phyloP scores from a whole-genome alignment of 1,140 invertebrate species.

The Stegodyphus dumicola region DNA sequence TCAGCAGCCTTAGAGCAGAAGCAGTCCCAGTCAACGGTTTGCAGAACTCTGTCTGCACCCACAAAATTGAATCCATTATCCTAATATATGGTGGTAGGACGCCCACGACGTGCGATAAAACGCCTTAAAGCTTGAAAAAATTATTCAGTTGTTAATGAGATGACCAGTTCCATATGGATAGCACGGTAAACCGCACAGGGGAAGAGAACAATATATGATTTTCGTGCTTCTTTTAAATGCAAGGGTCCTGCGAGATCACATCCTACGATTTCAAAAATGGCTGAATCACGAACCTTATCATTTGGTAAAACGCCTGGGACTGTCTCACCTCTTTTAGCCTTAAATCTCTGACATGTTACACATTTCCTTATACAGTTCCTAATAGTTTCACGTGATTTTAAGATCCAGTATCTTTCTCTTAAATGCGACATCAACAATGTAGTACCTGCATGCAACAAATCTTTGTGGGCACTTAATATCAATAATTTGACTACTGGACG shows the following conservation, averaged over 20 bases:
- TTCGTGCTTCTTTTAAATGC: constrained; percentile 65
- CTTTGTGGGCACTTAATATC: too few species aligned
- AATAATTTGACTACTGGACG: too few species aligned
- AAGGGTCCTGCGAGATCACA: constrained; percentile 15
- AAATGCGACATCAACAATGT: too few species aligned
- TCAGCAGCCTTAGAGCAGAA: constrained; percentile 60
- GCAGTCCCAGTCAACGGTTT: constrained; percentile 64
- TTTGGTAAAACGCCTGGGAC: too few species aligned
- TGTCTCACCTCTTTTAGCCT: too few species aligned
- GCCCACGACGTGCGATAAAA: constrained; percentile 9
- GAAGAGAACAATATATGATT: constrained; percentile 69
- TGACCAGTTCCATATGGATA: constrained; percentile 68
- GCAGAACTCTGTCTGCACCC: constrained; percentile 62
- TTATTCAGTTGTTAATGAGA: constrained; percentile 60
- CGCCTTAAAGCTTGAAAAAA: constrained; percentile 12
- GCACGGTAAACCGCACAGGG: constrained; percentile 69
- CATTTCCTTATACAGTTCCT: too few species aligned
- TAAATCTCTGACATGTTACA: too few species aligned
- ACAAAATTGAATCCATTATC: constrained; percentile 69
- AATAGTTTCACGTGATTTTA: too few species aligned
- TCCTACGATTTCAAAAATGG: constrained; percentile 22
- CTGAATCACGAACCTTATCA: constrained; percentile 7
- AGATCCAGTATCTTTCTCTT: too few species aligned
- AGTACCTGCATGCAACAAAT: too few species aligned
- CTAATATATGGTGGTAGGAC: constrained; percentile 65